Percentiles rank a stretch among this genome's conserved stretches.
These are phyloP conservation scores for Scaptomyza montana DNA, from an alignment of 1,140 invertebrate species.

Conservation along the genomic window DNA sequence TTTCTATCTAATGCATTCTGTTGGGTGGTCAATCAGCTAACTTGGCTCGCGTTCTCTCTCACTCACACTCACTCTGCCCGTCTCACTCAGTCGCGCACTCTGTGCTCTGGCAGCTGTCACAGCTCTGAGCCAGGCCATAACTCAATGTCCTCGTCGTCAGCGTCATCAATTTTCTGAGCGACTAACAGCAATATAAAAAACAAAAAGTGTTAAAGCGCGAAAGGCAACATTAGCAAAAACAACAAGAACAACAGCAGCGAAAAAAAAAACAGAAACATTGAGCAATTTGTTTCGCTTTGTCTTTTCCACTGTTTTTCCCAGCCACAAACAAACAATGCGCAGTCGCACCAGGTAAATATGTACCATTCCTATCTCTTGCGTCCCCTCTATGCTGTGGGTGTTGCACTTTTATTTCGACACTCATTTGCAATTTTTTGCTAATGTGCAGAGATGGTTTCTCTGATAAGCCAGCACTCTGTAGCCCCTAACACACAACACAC, in stretches of 20 bases:
- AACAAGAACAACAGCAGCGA: constrained; percentile 32
- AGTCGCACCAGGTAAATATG: constrained; percentile 63
- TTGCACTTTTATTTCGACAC: constrained; percentile 66
- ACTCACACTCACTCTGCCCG: neutral
- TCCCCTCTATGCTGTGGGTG: neutral
- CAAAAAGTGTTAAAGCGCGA: constrained; percentile 75
- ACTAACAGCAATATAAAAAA: constrained; percentile 15
- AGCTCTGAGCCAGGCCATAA: constrained; percentile 58
- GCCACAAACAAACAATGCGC: constrained; percentile 56
- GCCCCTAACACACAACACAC: constrained; percentile 15
- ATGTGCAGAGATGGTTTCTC: constrained; percentile 61
- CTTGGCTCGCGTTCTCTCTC: neutral
- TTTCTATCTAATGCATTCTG: constrained; percentile 54
- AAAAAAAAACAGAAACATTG: constrained; percentile 48
- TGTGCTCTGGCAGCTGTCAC: constrained; percentile 58
- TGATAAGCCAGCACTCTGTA: constrained; percentile 49
- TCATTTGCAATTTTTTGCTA: constrained; percentile 79
- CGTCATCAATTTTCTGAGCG: constrained; percentile 69
- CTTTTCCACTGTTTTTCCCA: constrained; percentile 36
- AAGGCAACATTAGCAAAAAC: constrained; percentile 11
- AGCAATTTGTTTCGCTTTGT: constrained; percentile 80
- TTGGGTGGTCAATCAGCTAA: constrained; percentile 57
- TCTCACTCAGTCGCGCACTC: neutral
- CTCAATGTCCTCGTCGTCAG: constrained; percentile 50
- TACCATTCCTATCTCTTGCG: neutral